Conservation (phyloP, 2,113 vertebrate species). For the Sebastes fasciatus region DNA sequence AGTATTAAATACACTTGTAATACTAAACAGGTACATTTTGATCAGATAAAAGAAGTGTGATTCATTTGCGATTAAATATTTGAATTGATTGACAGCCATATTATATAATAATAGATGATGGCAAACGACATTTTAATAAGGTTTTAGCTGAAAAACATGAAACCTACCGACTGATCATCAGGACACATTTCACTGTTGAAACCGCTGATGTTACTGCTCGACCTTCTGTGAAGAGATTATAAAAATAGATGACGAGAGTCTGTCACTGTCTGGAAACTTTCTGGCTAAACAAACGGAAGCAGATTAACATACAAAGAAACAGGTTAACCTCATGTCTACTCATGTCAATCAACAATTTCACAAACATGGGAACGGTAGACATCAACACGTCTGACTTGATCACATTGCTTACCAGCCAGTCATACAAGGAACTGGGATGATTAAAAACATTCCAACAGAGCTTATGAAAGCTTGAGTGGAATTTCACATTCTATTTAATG, state of each 20-base stretch:
- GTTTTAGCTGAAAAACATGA: background rate
- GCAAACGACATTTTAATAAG: background rate
- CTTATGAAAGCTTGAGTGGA: background rate
- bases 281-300: too few relatives aligned
- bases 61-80: too few relatives aligned
- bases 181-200: constrained; percentile 95
- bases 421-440: background rate
- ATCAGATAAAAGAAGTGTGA: too few relatives aligned
- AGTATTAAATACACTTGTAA: too few relatives aligned
- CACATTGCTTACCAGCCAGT: background rate
- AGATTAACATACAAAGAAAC: background rate
- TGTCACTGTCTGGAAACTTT: background rate
- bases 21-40: too few relatives aligned
- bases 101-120: background rate
- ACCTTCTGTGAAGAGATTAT: constrained; percentile 84
- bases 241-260: background rate
- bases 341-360: background rate
- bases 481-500: too few relatives aligned
- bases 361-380: fast-evolving
- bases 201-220: constrained; percentile 95
- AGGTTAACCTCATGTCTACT: too few relatives aligned
- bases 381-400: fast-evolving
- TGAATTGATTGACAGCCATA: background rate
- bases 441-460: background rate
- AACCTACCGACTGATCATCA: constrained; percentile 92